A percentile compares a stretch with the other conserved stretches of the same genome.
Evolutionary conservation across 1,140 invertebrate species (phyloP).

Genomic region (Heliconius melpomene): DNA sequence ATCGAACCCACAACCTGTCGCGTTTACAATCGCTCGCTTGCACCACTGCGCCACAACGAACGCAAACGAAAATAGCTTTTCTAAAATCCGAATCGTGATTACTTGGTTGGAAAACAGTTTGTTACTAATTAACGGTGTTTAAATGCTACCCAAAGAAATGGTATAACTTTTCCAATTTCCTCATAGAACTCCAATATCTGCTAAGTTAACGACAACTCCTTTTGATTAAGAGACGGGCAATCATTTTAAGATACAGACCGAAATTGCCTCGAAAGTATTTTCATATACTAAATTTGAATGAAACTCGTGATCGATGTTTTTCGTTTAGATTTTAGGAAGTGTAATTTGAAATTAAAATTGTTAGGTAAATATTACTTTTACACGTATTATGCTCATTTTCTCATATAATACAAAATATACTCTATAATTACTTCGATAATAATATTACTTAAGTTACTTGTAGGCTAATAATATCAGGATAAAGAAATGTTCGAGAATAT

Average conservation of each 20-base stretch:
- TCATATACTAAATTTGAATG: neutral
- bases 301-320: neutral
- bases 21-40: no score
- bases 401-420: no score
- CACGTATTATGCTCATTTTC: no score
- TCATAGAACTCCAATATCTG: neutral
- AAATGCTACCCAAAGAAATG: constrained; percentile 7
- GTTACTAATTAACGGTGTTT: constrained; percentile 7
- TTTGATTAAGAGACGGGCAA: neutral
- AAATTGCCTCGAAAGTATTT: neutral
- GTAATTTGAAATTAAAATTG: neutral
- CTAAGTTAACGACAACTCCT: neutral
- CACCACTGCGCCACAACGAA: no score
- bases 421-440: no score
- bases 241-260: neutral
- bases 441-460: no score
- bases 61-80: no score
- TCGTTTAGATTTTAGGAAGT: neutral
- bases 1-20: no score
- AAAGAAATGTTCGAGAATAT: no score
- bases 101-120: neutral
- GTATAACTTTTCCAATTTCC: constrained; percentile 22
- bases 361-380: no score
- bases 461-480: no score
- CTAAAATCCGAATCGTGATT: neutral